phyloP scores from a whole-genome alignment of 2,888 invertebrate genomes.

The Pheosia tremula region DNA sequence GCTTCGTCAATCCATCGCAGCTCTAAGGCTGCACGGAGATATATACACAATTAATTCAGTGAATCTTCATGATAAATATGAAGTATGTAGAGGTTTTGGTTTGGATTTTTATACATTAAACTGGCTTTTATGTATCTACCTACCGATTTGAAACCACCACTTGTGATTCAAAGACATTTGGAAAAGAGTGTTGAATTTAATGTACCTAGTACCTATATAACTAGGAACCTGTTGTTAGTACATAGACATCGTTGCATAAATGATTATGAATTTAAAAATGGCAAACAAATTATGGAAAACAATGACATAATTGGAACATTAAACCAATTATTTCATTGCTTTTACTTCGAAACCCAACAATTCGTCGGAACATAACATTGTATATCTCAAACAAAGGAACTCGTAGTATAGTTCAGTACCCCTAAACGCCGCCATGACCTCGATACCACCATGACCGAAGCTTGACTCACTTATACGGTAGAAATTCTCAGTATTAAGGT shows the following conservation, averaged over 20 bases:
- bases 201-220: too few relatives aligned
- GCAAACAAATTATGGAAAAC: neutral
- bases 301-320: too few relatives aligned
- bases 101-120: neutral
- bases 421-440: neutral
- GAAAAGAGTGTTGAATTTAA: too few relatives aligned
- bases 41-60: slow-evolving; percentile 23
- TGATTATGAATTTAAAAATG: too few relatives aligned
- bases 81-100: neutral
- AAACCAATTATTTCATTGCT: neutral
- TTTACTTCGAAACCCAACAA: neutral
- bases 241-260: too few relatives aligned
- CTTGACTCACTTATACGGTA: neutral
- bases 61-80: neutral
- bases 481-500: neutral
- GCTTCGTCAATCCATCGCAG: slow-evolving; percentile 41
- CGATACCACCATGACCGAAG: neutral
- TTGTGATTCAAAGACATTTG: too few relatives aligned
- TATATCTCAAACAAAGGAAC: neutral
- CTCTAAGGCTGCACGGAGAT: slow-evolving; percentile 30
- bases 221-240: too few relatives aligned
- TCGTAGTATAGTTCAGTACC: neutral
- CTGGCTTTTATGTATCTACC: too few relatives aligned
- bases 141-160: too few relatives aligned
- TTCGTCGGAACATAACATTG: neutral